Percentiles rank a stretch among this genome's conserved stretches.
Conservation (phyloP, 2,113 vertebrate species). For the Megaceryle maxima region DNA sequence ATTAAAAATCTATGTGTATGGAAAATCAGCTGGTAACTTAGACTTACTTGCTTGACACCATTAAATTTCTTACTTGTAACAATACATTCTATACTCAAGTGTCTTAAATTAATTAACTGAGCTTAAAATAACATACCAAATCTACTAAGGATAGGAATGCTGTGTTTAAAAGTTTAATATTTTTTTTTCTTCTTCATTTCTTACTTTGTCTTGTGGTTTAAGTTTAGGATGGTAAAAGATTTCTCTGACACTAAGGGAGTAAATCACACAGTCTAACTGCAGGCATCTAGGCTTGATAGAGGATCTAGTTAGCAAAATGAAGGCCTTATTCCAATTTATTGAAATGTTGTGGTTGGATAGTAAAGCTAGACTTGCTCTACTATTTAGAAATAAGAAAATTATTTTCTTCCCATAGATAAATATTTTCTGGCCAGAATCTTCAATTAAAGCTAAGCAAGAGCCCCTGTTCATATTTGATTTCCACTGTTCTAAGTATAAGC, state of each 20-base stretch:
- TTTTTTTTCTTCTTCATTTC: not conserved
- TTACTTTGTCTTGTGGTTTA: not conserved
- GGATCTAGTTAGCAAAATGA: not conserved
- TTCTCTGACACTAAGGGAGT: not conserved
- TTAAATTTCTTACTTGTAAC: not conserved
- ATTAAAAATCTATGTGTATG: not conserved
- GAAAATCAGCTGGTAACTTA: not conserved
- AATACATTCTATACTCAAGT: not conserved
- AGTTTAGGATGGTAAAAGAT: not conserved
- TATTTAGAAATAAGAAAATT: not conserved
- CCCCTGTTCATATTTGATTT: not conserved
- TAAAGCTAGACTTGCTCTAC: not conserved
- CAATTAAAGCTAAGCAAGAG: not conserved
- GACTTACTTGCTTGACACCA: not conserved
- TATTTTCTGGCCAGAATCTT: not conserved
- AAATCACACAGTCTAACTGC: not conserved
- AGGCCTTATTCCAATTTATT: not conserved
- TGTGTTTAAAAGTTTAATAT: not conserved
- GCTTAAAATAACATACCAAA: not conserved
- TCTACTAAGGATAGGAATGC: not conserved
- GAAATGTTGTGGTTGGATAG: not conserved
- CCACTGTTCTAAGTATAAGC: not conserved
- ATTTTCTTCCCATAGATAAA: not conserved
- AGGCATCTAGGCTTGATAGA: not conserved
- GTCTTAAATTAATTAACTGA: not conserved